phyloP scores from a whole-genome alignment of 1,140 invertebrate species.

The Adelges cooleyi region DNA sequence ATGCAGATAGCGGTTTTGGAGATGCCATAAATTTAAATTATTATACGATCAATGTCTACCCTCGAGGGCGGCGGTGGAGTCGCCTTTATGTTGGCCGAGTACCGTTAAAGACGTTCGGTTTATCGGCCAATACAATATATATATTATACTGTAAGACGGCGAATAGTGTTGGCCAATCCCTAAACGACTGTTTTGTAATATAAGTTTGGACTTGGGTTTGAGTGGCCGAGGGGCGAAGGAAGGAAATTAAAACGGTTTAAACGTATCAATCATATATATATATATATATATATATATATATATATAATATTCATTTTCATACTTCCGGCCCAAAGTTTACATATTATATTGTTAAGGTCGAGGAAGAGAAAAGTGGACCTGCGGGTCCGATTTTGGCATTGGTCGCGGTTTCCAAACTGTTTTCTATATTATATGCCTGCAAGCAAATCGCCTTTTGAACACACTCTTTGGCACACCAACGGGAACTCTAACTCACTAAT shows the following conservation, averaged over 20 bases:
- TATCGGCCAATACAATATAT: too few relatives aligned
- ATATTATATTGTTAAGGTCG: background rate
- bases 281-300: too few relatives aligned
- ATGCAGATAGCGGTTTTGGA: background rate
- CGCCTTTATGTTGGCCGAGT: too few relatives aligned
- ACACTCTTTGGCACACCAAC: too few relatives aligned
- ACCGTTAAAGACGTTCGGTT: background rate
- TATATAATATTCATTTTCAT: background rate
- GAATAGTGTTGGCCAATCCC: too few relatives aligned
- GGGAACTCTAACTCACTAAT: too few relatives aligned
- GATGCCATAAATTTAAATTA: background rate
- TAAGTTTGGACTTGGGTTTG: background rate
- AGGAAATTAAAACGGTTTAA: background rate
- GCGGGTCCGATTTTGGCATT: background rate
- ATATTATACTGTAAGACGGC: too few relatives aligned
- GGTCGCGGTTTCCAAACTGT: background rate
- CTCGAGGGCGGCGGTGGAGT: too few relatives aligned
- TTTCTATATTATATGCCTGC: background rate
- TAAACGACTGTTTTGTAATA: too few relatives aligned
- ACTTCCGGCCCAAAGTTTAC: background rate
- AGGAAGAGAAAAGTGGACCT: background rate
- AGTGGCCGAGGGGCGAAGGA: background rate
- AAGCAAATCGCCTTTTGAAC: too few relatives aligned
- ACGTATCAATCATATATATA: too few relatives aligned
- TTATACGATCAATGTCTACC: background rate